Conservation (phyloP, 2,888 invertebrate genomes). For the Limnephilus marmoratus region DNA sequence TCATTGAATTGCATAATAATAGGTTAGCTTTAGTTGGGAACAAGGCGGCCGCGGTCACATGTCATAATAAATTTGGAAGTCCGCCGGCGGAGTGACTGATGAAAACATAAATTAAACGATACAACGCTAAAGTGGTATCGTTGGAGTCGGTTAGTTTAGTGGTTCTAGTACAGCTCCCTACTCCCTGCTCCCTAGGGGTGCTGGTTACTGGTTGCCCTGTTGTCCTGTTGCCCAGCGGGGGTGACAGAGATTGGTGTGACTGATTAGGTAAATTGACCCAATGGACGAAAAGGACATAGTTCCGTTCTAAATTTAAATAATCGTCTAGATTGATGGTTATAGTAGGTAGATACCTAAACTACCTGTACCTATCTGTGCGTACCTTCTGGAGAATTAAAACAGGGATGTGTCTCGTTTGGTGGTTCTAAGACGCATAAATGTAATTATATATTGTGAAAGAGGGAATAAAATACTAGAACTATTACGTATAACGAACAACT, state of each 20-base stretch:
- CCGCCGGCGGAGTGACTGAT: constrained; percentile 19
- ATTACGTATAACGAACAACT: too few species aligned
- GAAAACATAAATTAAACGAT: constrained; percentile 43
- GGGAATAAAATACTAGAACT: too few species aligned
- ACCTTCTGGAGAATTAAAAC: too few species aligned
- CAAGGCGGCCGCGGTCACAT: constrained; percentile 25
- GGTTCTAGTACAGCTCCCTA: constrained; percentile 7
- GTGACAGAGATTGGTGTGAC: neutral
- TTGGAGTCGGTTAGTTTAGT: constrained; percentile 3
- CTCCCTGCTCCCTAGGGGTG: constrained; percentile 28
- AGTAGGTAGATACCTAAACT: neutral
- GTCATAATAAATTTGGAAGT: constrained; percentile 40
- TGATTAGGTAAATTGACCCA: constrained; percentile 45
- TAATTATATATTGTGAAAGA: too few species aligned
- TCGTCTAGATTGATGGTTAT: neutral
- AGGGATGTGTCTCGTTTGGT: too few species aligned
- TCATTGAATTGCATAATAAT: constrained; percentile 11
- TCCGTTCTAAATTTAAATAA: constrained; percentile 41
- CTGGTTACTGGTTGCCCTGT: neutral
- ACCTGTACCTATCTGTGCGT: neutral
- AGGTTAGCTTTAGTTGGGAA: constrained; percentile 10
- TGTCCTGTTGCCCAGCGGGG: constrained; percentile 32
- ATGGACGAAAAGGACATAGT: constrained; percentile 27
- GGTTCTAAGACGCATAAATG: too few species aligned
- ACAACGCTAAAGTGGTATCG: constrained; percentile 13